Conservation (phyloP, 2,888 invertebrate genomes). For the Xestia ashworthii region DNA sequence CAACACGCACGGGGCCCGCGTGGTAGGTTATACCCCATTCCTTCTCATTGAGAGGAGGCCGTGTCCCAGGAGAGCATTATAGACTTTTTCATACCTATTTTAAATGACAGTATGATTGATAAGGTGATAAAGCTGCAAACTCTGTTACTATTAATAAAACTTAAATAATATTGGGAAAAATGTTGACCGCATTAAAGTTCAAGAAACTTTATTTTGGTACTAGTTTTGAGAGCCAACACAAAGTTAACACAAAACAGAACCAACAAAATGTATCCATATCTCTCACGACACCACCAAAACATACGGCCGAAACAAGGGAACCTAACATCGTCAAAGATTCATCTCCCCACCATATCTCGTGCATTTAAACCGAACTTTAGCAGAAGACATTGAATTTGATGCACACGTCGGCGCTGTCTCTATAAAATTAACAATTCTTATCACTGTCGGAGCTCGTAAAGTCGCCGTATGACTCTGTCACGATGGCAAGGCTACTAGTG, state of each 20-base stretch:
- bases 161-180: too few species aligned
- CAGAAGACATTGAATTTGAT: constrained; percentile 66
- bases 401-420: constrained; percentile 70
- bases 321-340: constrained; percentile 19
- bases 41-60: too few species aligned
- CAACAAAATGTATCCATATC: not conserved
- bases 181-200: not conserved
- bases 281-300: not conserved
- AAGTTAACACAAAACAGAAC: not conserved
- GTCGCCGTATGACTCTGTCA: constrained; percentile 56
- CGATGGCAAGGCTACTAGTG: constrained; percentile 20
- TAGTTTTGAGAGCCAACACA: not conserved
- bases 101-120: too few species aligned
- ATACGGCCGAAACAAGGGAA: not conserved
- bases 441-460: constrained; percentile 85
- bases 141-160: too few species aligned
- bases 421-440: constrained; percentile 88
- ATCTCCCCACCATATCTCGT: constrained; percentile 27
- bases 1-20: too few species aligned
- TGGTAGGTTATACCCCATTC: too few species aligned
- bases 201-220: not conserved
- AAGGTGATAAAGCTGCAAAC: not conserved
- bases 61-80: too few species aligned
- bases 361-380: constrained; percentile 57
- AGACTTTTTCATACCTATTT: too few species aligned